Base-by-base conservation (phyloP, 1,140 invertebrate genomes). In the Agrilus planipennis region DNA sequence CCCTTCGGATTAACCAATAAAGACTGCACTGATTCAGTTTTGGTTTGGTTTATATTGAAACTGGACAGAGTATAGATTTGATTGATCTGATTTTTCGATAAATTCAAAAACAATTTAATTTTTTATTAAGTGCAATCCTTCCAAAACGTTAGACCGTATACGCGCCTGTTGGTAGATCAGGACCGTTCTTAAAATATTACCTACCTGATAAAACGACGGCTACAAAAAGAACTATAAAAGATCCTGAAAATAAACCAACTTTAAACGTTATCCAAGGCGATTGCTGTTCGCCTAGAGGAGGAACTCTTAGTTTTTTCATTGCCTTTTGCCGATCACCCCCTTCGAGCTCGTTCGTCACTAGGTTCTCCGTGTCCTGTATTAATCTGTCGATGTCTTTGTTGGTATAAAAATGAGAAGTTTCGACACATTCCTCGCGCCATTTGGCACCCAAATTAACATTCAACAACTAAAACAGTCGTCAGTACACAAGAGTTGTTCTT, bases 321-420 rank as follows among this genome's bases (percentile, higher is more conserved):
- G 87, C 87, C 46, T 72, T 77, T 52, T 83, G 79, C 28, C 88
- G 64, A 59, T 91, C 81, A 10, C 89, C 88, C 15, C 70, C 75
- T 61, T 92, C 89, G 12, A 93, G 68, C 43, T 89, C 80, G 45
- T 75, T 72, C 0, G 86, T 93, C n/a, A 90, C 81, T 28, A 69
- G 60, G 45, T 73, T 74, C 64, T 93, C 89, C 1, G 83, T 85
- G 54, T 92, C 85, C 43, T 72, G 72, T 43, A 94, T 91, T 9
- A 92, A 60, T 34, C 84, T 77, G 55, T 88, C 83, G 34, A 92
- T 89, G 53, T 89, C 84, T 57, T 88, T 88, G 58, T 86, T 89
- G 0, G 76, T 81, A 61, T 88, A 83, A 62, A 94, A 94, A 37
- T 81, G 75, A 2, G 85, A 76, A 9, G 70, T 67, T 54, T 92